Conservation (phyloP, 1,140 invertebrate genomes). For the Polypedilum vanderplanki region DNA sequence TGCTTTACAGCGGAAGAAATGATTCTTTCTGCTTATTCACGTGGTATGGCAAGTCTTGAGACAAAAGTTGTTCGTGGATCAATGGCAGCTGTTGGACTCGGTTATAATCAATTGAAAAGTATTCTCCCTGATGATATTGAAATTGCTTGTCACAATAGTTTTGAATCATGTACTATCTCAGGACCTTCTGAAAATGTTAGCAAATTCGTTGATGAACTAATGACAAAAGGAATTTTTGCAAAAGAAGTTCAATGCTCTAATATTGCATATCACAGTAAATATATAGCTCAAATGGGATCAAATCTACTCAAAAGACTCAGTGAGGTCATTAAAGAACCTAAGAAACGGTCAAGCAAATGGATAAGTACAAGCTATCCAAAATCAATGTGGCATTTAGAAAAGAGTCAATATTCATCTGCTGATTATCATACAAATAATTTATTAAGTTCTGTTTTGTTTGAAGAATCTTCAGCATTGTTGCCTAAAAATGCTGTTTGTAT, state of each 20-base stretch:
- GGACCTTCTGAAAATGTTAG: slow-evolving; percentile 66
- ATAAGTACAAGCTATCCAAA: slow-evolving; percentile 78
- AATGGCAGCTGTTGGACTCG: slow-evolving; percentile 64
- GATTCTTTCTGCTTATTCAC: slow-evolving; percentile 60
- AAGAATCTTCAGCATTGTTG: slow-evolving; percentile 69
- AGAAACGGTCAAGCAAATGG: slow-evolving; percentile 69
- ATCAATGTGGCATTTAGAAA: slow-evolving; percentile 60
- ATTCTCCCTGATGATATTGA: slow-evolving; percentile 58
- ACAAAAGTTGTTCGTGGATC: slow-evolving; percentile 54
- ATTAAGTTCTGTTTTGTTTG: slow-evolving; percentile 74
- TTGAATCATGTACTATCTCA: slow-evolving; percentile 75
- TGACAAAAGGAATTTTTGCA: slow-evolving; percentile 71
- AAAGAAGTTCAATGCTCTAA: slow-evolving; percentile 69
- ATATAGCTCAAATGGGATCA: slow-evolving; percentile 66
- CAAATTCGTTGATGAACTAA: slow-evolving; percentile 60
- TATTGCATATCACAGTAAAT: slow-evolving; percentile 72
- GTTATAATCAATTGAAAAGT: slow-evolving; percentile 47
- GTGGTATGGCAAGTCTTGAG: slow-evolving; percentile 63
- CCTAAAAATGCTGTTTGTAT: slow-evolving; percentile 72
- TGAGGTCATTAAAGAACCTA: slow-evolving; percentile 60
- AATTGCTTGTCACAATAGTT: slow-evolving; percentile 73
- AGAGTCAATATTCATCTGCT: slow-evolving; percentile 66
- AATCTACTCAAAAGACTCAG: slow-evolving; percentile 63
- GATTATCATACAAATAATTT: slow-evolving; percentile 93
- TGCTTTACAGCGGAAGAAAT: slow-evolving; percentile 62